Conservation (phyloP, 2,797 vertebrate genomes). For the Dryobates pubescens region DNA sequence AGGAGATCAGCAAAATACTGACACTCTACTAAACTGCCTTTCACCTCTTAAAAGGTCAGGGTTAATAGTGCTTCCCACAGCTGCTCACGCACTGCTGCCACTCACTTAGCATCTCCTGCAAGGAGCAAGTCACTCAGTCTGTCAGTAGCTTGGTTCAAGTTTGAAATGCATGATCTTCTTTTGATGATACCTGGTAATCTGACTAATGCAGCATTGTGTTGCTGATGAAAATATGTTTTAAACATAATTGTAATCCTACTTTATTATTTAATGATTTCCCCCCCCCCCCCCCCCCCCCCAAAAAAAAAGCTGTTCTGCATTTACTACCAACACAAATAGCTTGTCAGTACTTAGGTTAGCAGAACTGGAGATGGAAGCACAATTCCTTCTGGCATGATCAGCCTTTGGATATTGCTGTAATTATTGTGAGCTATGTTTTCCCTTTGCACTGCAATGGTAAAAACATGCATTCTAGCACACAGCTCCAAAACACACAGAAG, state of each 20-base stretch:
- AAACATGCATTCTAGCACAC: background rate
- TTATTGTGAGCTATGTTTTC: background rate
- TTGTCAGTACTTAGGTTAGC: background rate
- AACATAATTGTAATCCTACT: background rate
- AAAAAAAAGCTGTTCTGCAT: background rate
- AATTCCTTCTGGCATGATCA: background rate
- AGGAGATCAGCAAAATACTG: background rate
- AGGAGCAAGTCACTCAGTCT: background rate
- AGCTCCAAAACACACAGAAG: background rate
- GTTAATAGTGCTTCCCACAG: background rate
- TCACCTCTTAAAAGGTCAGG: background rate
- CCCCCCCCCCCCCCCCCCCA: too few species aligned
- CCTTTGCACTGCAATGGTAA: background rate
- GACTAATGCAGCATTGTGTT: accelerated
- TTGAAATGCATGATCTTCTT: background rate
- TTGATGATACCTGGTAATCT: background rate
- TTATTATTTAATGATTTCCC: background rate
- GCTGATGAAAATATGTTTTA: background rate
- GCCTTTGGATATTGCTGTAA: background rate
- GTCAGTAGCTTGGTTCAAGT: background rate
- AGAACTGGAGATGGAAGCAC: background rate
- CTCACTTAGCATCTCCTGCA: background rate
- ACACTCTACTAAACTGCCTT: background rate
- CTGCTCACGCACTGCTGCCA: background rate
- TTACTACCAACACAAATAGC: background rate